Conservation (phyloP, 1,140 invertebrate genomes). For the Palaemon carinicauda region DNA sequence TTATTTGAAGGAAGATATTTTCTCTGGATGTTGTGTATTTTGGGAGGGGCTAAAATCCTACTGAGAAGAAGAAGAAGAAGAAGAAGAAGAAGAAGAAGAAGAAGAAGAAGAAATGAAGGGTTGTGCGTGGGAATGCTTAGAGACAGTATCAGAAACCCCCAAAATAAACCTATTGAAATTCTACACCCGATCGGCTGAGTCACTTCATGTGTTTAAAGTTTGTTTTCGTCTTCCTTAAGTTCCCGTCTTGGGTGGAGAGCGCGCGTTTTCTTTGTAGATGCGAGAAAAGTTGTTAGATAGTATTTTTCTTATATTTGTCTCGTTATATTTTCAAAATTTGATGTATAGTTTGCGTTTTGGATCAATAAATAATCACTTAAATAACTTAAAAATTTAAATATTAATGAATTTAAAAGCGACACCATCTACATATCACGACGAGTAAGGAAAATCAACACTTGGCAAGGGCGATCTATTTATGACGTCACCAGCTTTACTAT, state of each 20-base stretch:
- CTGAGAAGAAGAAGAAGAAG: neutral
- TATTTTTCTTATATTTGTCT: neutral
- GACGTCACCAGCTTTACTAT: conserved; percentile 6
- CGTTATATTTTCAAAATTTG: too few relatives aligned
- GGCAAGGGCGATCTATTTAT: neutral
- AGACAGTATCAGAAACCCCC: neutral
- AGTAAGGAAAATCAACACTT: neutral
- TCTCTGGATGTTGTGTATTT: too few relatives aligned
- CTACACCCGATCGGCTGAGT: neutral
- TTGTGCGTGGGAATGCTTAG: neutral
- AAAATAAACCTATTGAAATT: conserved; percentile 10
- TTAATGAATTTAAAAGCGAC: neutral
- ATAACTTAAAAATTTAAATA: neutral
- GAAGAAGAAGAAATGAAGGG: neutral
- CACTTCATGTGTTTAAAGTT: neutral
- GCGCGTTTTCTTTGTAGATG: neutral
- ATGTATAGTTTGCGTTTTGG: too few relatives aligned
- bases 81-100: neutral
- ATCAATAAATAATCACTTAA: too few relatives aligned
- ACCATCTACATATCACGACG: neutral
- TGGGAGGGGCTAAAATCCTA: too few relatives aligned
- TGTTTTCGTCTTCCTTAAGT: neutral
- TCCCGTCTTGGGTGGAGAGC: neutral
- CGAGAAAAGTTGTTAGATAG: neutral
- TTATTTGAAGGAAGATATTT: too few relatives aligned